Base-by-base conservation (phyloP, 2,113 vertebrate species). In the Catagonus wagneri region DNA sequence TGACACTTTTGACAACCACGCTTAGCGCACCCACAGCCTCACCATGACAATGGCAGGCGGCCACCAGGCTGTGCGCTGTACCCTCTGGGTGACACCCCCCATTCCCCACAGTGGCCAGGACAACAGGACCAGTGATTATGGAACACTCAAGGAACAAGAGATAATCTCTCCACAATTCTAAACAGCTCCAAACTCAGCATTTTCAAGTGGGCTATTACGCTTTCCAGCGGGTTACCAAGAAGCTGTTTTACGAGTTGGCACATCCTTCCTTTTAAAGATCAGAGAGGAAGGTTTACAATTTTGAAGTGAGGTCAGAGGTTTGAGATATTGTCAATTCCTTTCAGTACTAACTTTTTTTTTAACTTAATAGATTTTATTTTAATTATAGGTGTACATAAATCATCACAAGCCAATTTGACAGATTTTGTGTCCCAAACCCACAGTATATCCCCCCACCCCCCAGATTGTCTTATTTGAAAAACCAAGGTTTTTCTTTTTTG, bases 141-240 rank as follows among this genome's bases (percentile, higher is more conserved):
- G 15, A 83, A 17, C 88, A 85, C 19, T 72, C 54, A 56, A 39
- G n/a, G 44, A 91, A 95, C 27, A 94, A 87, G 25, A 80, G 50
- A 39, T 68, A 44, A 89, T 68, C 75, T 61, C 60, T 71, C 80
- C 3, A 84, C 6, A 39, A 95, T 71, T 81, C 11, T 68, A 63
- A 88, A 27, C 16, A 39, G 8, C 13, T 5, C n/a, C 71, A 68
- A 39, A 83, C 11, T 54, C 61, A 69, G 68, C 39, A 81, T 32
- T 90, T 83, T 39, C 56, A n/a, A 85, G 96, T 58, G 80, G 52
- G 52, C 69, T 54, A 12, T 56, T 76, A 56, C 65, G 50, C 50
- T 89, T 71, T 84, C 50, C 39, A 68, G 66, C 12, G 19, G 50
- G 9, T 44, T 25, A 72, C 1, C 39, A 60, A 90, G 14, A 83